A percentile compares a stretch with the other conserved stretches of the same genome.
These are phyloP conservation scores for Malacoctenus gilli DNA, from an alignment of 2,797 vertebrate species.

Conservation along the genomic window DNA sequence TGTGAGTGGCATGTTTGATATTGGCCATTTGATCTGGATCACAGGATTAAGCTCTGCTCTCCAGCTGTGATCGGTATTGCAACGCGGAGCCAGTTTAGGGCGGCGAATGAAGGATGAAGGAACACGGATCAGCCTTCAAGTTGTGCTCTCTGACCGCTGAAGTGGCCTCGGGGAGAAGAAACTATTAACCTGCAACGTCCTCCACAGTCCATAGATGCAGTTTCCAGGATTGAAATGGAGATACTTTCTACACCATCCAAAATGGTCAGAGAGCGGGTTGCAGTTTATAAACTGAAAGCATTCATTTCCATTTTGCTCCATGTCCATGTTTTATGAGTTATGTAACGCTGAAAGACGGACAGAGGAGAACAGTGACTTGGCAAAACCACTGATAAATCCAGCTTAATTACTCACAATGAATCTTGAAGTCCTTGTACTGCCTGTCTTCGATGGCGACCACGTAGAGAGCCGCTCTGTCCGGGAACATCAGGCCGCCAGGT, in stretches of 20 bases:
- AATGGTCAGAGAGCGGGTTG: no score
- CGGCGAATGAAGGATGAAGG: background rate
- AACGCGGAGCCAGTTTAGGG: slow-evolving; percentile 22
- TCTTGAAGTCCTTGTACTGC: slow-evolving; percentile 99
- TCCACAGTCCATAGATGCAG: no score
- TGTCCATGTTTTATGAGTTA: no score
- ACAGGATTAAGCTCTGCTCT: slow-evolving; percentile 48
- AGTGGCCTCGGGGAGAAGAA: no score
- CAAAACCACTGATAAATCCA: background rate
- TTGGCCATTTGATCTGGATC: slow-evolving; percentile 44
- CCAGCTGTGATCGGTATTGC: slow-evolving; percentile 52
- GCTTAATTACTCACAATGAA: slow-evolving; percentile 90
- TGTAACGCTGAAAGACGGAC: background rate
- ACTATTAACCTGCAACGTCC: no score
- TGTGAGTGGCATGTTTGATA: slow-evolving; percentile 52
- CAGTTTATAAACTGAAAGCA: no score
- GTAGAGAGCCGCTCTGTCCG: slow-evolving; percentile 94
- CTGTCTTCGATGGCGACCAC: slow-evolving; percentile 96
- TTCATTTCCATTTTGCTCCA: no score
- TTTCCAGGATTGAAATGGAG: no score
- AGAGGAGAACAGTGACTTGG: slow-evolving; percentile 7
- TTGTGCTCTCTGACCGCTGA: no score
- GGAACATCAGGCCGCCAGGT: slow-evolving; percentile 98
- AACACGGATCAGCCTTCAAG: no score
- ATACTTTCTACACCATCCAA: no score